Base-by-base conservation (phyloP, 2,797 vertebrate species). In the Loris lydekkerianus region DNA sequence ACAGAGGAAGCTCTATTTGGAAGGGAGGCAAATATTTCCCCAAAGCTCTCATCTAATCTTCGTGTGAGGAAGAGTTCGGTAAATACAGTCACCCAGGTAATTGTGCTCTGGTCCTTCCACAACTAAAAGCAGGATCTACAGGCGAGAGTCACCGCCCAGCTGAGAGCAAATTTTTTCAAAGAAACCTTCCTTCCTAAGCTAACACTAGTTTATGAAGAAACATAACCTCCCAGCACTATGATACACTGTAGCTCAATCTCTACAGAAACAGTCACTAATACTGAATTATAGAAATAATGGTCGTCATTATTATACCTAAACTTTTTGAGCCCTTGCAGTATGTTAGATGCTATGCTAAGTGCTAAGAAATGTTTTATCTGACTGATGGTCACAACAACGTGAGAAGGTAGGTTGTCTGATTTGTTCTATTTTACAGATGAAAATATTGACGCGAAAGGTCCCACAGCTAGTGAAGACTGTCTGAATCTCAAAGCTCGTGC, bases 1-100 rank as follows among this genome's bases (percentile, higher is more conserved):
- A 96, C 96, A 97, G 94, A 97, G 97, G 97, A 98, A 97, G 96
- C 95, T 89, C 80, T 91, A 93, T 97, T 98, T 93, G 92, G 93
- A 96, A 98, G 95, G 86, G 91, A 95, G 94, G 93, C 89, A 98
- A 97, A 97, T 95, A 21, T 70, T 78, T 77, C 60, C 69, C 67
- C 60, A n/a, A 37, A 40, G 21, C 23, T 61, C 27, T 27, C 43
- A 17, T 86, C 95, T 77, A 86, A 86, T 89, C 96, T 90, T 94
- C 97, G 88, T 95, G 72, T 92, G 94, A 96, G 87, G 94, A 95
- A 96, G 97, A 97, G 56, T 97, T 97, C 97, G 91, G 86, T 97
- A 98, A 86, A 34, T 46, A 21, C 10, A 25, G 53, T 53, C 10
- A 75, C 49, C 76, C 5, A n/a, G 18, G 34, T 81, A 90, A 93